A percentile compares a stretch with the other conserved stretches of the same genome.
Conservation (phyloP, 2,113 vertebrate species). For the Archilochus colubris region DNA sequence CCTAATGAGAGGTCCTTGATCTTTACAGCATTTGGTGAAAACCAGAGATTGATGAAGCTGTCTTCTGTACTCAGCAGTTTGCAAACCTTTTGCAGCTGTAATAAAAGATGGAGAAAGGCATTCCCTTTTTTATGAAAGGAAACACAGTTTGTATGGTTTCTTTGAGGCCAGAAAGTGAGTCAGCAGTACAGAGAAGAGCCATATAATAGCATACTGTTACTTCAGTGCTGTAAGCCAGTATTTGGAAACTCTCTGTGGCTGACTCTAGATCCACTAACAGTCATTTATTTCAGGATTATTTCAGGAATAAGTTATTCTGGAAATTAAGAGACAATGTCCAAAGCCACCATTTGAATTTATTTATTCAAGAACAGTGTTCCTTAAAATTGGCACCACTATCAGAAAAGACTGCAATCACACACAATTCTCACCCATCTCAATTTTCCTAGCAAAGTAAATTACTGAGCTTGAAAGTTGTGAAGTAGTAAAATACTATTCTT, state of each 20-base stretch:
- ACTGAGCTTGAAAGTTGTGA: neutral
- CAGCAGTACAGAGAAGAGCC: neutral
- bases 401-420: neutral
- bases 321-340: conserved; percentile 33
- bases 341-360: neutral
- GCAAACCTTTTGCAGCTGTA: neutral
- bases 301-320: neutral
- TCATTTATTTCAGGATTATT: neutral
- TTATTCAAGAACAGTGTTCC: neutral
- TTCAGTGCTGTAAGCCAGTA: neutral
- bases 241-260: neutral
- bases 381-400: neutral
- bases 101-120: neutral
- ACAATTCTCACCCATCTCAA: neutral
- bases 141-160: neutral
- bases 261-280: neutral
- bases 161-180: conserved; percentile 16
- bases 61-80: neutral
- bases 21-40: neutral
- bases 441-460: neutral
- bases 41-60: neutral
- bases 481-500: neutral
- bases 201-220: neutral
- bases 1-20: neutral
- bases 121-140: neutral